Conservation (phyloP, 2,888 invertebrate species). For the Seira ritae region DNA sequence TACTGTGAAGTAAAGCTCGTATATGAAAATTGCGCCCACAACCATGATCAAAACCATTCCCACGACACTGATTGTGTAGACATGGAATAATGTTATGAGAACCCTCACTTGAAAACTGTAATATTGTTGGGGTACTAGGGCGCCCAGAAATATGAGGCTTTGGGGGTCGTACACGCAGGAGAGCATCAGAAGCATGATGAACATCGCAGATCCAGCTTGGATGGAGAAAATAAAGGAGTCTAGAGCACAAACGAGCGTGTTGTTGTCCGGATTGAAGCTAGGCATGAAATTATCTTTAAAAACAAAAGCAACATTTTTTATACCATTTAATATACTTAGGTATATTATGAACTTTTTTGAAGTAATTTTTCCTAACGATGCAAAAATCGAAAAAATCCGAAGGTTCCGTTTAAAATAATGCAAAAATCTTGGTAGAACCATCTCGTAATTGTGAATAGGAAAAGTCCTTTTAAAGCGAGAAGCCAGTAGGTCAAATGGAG, state of each 20-base stretch:
- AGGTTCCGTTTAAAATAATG: too few relatives aligned
- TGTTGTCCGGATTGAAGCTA: neutral
- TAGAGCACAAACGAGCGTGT: neutral
- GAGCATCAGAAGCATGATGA: neutral
- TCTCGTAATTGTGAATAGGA: too few relatives aligned
- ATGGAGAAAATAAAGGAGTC: neutral
- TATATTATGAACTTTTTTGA: too few relatives aligned
- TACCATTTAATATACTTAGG: too few relatives aligned
- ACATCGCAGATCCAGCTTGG: neutral
- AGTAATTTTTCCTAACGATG: too few relatives aligned
- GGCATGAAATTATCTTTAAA: neutral
- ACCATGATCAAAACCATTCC: neutral
- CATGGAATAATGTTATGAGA: neutral
- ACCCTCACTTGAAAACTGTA: neutral
- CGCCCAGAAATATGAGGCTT: neutral
- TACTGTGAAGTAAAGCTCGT: constrained; percentile 15
- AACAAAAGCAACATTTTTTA: too few relatives aligned
- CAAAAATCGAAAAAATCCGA: too few relatives aligned
- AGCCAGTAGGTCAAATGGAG: too few relatives aligned
- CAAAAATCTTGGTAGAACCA: too few relatives aligned
- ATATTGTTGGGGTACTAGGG: neutral
- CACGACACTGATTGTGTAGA: neutral
- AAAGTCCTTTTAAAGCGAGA: too few relatives aligned
- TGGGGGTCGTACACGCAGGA: neutral
- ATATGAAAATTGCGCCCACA: neutral